Evolutionary conservation across 1,140 invertebrate species (phyloP).

Genomic region (Ips nitidus): DNA sequence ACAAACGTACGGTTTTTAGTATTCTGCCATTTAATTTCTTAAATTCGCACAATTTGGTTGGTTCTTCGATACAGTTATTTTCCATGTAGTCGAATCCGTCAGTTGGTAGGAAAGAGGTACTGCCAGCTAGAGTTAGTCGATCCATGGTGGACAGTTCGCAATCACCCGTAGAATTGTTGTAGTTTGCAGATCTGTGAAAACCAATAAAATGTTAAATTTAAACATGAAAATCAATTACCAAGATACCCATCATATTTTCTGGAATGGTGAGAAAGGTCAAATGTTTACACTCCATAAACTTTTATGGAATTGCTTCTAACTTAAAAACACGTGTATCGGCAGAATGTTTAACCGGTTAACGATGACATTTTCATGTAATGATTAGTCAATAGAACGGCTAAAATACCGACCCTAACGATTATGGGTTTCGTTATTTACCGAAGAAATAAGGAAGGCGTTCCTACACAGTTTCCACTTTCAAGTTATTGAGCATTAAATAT

Average conservation of each 20-base stretch:
- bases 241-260: not conserved
- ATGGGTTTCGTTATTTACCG: no score
- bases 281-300: not conserved
- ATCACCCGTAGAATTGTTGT: conserved; percentile 78
- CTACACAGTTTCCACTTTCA: no score
- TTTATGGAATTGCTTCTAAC: no score
- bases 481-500: no score
- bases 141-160: conserved; percentile 90
- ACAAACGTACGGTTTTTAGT: conserved; percentile 68
- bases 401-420: no score
- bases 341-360: no score
- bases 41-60: conserved; percentile 89
- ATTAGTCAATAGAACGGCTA: no score
- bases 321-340: no score
- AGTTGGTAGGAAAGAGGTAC: conserved; percentile 64
- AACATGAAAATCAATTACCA: not conserved
- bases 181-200: conserved; percentile 83
- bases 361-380: no score
- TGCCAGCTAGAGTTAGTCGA: conserved; percentile 79
- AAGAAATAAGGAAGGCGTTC: no score
- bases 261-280: not conserved
- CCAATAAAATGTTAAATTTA: not conserved
- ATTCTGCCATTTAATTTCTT: conserved; percentile 85
- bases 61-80: conserved; percentile 88
- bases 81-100: conserved; percentile 82